Base-by-base conservation (phyloP, 2,797 vertebrate genomes). In the Siniperca scherzeri region DNA sequence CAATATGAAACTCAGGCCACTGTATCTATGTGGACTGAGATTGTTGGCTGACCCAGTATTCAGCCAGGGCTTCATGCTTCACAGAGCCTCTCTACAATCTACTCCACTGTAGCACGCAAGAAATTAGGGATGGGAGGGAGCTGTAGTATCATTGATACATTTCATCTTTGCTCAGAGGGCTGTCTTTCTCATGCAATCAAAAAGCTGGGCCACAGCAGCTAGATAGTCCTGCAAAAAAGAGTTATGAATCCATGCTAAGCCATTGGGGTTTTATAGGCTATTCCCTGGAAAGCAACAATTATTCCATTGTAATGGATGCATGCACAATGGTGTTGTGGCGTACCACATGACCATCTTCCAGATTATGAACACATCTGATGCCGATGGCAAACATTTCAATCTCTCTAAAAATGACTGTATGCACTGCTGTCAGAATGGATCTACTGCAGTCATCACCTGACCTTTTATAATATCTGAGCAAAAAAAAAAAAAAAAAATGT, bases 1-100 rank as follows among this genome's bases (percentile, higher is more conserved):
- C 86, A 86, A 84, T 89, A 84, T 89, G 71, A 89, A 87, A 84
- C 77, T 77, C 57, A 7, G 76, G 70, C 81, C 69, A 81, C 70
- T 90, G 84, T 81, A 87, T 89, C 84, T 88, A 52, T 82, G 77
- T 83, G 87, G 82, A 86, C 83, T 69, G 83, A 88, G 84, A 89
- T 92, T 92, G 92, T 93, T 92, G 84, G 87, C 82, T 90, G 89
- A 91, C 89, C 88, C 83, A 83, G 78, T 90, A 89, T 87, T 90
- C 87, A 88, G 82, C 78, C 79, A 50, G 87, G 81, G 84, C 82
- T 90, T 91, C 90, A 89, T 90, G 94, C 91, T 94, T 84, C 89
- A 94, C 70, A 77, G 89, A 91, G 69, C 71, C 74, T 83, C 80
- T 60, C 77, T 77, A 86, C 80, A 91, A 89, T 94, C 90, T 86